phyloP scores from a whole-genome alignment of 2,797 vertebrate genomes.

The Squalus acanthias region DNA sequence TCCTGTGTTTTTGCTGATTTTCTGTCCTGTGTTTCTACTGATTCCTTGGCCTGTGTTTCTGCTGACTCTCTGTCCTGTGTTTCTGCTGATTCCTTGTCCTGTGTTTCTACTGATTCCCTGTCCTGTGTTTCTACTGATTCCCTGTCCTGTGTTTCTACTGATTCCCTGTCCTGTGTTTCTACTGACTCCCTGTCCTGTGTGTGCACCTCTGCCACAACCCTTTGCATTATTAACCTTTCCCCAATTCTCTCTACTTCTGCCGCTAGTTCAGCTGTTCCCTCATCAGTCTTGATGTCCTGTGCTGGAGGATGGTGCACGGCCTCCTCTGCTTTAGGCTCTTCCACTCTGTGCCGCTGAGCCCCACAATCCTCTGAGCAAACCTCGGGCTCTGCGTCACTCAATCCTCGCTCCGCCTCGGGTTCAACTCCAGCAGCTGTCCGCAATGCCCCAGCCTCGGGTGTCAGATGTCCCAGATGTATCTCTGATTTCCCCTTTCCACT shows the following conservation, averaged over 20 bases:
- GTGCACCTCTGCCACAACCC: not conserved
- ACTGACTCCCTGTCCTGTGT: rapidly evolving
- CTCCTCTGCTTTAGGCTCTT: not conserved
- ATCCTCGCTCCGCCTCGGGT: rapidly evolving
- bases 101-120: not conserved
- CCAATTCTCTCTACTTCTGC: slow-evolving; percentile 33
- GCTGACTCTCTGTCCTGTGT: slow-evolving; percentile 36
- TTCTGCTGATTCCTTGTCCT: not conserved
- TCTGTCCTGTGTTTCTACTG: not conserved
- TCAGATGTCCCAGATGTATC: rapidly evolving
- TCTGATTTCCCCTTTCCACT: not conserved
- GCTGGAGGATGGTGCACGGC: no score
- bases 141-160: rapidly evolving
- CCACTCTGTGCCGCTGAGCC: no score
- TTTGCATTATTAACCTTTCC: not conserved
- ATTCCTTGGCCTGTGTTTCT: slow-evolving; percentile 2
- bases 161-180: not conserved
- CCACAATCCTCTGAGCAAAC: not conserved
- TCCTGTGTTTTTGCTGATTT: not conserved
- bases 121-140: not conserved
- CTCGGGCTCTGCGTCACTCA: not conserved
- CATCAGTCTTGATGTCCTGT: no score
- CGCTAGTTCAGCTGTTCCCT: not conserved
- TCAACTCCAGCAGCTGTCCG: rapidly evolving
- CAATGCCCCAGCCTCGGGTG: rapidly evolving